These are phyloP conservation scores for Benthosema pterotum DNA, from an alignment of 2,797 vertebrate species.

Conservation along the genomic window DNA sequence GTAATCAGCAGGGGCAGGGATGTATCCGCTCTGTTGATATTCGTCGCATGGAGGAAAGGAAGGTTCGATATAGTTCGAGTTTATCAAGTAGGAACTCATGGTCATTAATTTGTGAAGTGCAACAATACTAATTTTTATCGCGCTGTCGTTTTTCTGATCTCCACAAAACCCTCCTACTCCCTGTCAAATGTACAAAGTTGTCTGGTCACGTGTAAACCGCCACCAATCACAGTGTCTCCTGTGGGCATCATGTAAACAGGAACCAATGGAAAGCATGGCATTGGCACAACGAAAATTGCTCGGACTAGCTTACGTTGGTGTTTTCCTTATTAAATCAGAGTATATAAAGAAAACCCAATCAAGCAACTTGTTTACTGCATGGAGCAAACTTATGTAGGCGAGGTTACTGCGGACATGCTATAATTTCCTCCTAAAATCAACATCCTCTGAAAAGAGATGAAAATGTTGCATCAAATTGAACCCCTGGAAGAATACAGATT, in stretches of 20 bases:
- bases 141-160: conserved; percentile 99
- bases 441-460: conserved; percentile 23
- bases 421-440: conserved; percentile 14
- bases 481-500: conserved; percentile 24
- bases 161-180: conserved; percentile 90
- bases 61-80: conserved; percentile 99
- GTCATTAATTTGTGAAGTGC: conserved; percentile 99
- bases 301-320: conserved; percentile 73
- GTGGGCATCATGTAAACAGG: conserved; percentile 98
- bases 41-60: conserved; percentile 98
- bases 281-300: conserved; percentile 73
- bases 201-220: conserved; percentile 88
- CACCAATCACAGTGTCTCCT: conserved; percentile 85
- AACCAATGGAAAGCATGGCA: conserved; percentile 85
- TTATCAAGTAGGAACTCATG: conserved; percentile 99
- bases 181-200: conserved; percentile 94
- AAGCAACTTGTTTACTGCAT: conserved; percentile 67
- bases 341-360: conserved; percentile 74
- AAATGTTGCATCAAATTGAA: conserved; percentile 31
- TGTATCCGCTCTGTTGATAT: conserved; percentile 92
- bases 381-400: conserved; percentile 63
- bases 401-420: conserved; percentile 39
- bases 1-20: conserved; percentile 85
- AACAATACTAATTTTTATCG: conserved; percentile 95
- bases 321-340: conserved; percentile 79